Evolutionary conservation across 2,888 invertebrate species (phyloP).

Genomic region (Apamea monoglypha): DNA sequence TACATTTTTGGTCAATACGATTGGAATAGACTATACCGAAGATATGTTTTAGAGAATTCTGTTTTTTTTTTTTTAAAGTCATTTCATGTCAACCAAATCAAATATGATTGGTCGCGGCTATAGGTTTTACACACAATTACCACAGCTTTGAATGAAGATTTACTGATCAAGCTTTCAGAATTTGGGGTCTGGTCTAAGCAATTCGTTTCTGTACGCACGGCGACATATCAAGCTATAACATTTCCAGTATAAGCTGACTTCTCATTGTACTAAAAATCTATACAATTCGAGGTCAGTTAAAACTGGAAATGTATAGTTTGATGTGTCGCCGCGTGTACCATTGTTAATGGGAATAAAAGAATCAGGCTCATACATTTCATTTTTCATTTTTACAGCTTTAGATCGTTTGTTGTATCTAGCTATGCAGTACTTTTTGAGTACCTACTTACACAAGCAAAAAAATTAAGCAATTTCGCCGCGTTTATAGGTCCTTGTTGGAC

Average conservation of each 20-base stretch:
- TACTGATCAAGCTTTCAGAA: not conserved
- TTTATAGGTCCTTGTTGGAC: conserved; percentile 44
- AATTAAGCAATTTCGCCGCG: conserved; percentile 49
- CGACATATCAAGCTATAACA: no score
- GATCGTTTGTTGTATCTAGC: not conserved
- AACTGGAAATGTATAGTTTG: no score
- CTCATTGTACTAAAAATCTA: no score
- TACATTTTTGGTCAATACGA: not conserved
- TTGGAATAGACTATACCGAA: not conserved
- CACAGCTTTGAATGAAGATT: not conserved
- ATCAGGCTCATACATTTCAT: no score
- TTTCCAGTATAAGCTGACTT: no score
- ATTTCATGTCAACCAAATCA: not conserved
- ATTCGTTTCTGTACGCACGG: not conserved
- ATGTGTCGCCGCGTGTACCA: no score
- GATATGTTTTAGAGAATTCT: not conserved
- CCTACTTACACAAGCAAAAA: not conserved
- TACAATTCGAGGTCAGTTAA: no score
- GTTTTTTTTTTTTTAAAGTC: no score
- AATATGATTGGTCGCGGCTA: not conserved
- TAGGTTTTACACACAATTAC: not conserved
- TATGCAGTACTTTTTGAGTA: not conserved
- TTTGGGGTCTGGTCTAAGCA: not conserved
- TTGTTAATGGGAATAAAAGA: not conserved
- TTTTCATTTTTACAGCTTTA: no score